Conservation (phyloP, 2,888 invertebrate genomes). For the Drosophila subsilvestris region DNA sequence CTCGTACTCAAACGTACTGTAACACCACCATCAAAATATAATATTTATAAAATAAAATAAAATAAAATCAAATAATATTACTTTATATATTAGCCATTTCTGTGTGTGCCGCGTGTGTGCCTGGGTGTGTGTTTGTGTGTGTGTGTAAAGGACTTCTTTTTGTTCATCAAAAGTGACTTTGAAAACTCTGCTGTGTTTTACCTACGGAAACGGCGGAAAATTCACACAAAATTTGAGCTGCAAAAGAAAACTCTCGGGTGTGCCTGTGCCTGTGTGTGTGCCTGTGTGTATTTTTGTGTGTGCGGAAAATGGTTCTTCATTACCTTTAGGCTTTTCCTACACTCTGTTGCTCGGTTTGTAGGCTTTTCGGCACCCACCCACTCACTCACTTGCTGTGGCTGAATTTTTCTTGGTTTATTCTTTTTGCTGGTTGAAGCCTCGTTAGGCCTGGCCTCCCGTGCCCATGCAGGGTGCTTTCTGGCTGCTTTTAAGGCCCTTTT, state of each 20-base stretch:
- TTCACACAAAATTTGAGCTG: slow-evolving; percentile 4
- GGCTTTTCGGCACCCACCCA: neutral
- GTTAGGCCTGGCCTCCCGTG: slow-evolving; percentile 50
- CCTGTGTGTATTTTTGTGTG: slow-evolving; percentile 29
- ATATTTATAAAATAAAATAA: slow-evolving; percentile 18
- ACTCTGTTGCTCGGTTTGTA: slow-evolving; percentile 3
- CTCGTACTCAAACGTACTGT: slow-evolving; percentile 84
- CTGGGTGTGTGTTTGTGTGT: slow-evolving; percentile 1
- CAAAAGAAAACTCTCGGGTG: slow-evolving; percentile 1
- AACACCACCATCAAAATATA: slow-evolving; percentile 43
- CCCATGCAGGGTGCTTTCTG: slow-evolving; percentile 27
- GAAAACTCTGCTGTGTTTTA: neutral
- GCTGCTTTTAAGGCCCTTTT: slow-evolving; percentile 16
- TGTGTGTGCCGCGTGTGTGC: neutral
- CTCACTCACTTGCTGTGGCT: slow-evolving; percentile 7
- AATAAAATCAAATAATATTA: slow-evolving; percentile 12
- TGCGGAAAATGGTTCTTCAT: slow-evolving; percentile 40
- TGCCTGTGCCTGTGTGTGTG: slow-evolving; percentile 5
- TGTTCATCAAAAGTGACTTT: neutral
- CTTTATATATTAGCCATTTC: slow-evolving; percentile 20
- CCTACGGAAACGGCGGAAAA: neutral
- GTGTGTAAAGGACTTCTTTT: neutral
- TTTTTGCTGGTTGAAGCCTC: slow-evolving; percentile 46
- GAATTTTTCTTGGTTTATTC: slow-evolving; percentile 7
- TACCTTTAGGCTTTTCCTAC: slow-evolving; percentile 33